Conservation (phyloP, 2,888 invertebrate genomes). For the Tupiocoris notatus region DNA sequence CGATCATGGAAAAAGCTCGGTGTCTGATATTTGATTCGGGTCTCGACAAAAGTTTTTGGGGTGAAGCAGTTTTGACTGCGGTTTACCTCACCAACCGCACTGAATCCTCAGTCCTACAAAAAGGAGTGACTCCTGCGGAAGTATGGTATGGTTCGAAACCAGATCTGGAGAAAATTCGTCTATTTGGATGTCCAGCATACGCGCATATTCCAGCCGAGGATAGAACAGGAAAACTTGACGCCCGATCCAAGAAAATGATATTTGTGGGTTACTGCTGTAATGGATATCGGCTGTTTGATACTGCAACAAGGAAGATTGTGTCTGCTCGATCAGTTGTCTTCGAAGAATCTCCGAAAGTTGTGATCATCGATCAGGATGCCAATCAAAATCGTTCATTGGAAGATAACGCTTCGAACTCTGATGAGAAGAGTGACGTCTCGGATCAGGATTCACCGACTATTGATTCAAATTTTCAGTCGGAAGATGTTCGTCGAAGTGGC, state of each 20-base stretch:
- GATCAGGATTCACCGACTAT: not conserved
- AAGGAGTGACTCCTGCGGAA: conserved; percentile 50
- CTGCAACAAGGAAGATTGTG: conserved; percentile 7
- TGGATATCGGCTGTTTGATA: conserved; percentile 27
- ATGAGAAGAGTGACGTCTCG: not conserved
- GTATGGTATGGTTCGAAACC: conserved; percentile 50
- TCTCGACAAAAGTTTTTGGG: not conserved
- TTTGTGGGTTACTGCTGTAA: conserved; percentile 26
- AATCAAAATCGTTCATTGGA: not conserved
- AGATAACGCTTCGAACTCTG: not conserved
- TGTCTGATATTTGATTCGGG: not conserved
- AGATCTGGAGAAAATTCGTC: conserved; percentile 50
- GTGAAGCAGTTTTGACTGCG: conserved; percentile 44
- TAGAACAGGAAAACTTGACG: conserved; percentile 8
- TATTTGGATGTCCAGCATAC: conserved; percentile 50
- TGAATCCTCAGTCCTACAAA: conserved; percentile 41
- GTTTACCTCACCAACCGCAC: conserved; percentile 51
- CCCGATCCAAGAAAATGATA: conserved; percentile 3
- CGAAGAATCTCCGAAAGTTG: not conserved
- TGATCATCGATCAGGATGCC: not conserved
- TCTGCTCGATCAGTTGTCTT: conserved; percentile 16
- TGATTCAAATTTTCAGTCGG: not conserved
- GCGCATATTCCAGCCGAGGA: conserved; percentile 18
- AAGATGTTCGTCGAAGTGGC: not conserved
- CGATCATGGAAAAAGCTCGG: not conserved